Evolutionary conservation across 35 echinoderm and acorn worm species (phyloP).

Genomic region (Anneissia japonica): DNA sequence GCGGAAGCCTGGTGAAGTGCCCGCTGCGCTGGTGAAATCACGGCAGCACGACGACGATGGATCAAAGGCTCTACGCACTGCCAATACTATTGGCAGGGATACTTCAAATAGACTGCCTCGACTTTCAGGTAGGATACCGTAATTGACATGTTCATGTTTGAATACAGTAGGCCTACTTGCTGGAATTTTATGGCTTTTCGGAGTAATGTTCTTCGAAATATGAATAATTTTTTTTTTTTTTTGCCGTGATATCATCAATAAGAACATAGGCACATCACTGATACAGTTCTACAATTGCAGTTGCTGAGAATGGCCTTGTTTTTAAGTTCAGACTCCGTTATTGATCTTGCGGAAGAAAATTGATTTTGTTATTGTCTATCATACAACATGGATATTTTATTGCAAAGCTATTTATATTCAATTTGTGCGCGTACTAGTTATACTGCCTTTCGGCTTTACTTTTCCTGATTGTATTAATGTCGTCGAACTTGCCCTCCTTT

Average conservation of each 20-base stretch:
- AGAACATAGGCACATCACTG: no score
- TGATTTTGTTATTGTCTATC: neutral
- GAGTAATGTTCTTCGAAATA: no score
- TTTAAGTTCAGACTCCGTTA: neutral
- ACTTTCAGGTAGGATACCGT: neutral
- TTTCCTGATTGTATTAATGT: neutral
- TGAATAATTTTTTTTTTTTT: no score
- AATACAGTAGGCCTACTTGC: no score
- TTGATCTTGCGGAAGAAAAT: neutral
- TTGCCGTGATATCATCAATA: no score
- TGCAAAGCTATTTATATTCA: neutral
- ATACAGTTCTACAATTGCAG: neutral
- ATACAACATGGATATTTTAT: neutral
- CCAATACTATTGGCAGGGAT: neutral
- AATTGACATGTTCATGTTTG: no score
- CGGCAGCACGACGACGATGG: neutral
- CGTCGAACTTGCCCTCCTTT: neutral
- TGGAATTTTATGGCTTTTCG: no score
- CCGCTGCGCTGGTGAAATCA: neutral
- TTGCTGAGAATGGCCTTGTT: neutral
- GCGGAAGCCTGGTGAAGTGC: neutral
- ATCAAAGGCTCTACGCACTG: neutral
- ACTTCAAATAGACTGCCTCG: neutral
- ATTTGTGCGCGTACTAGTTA: neutral
- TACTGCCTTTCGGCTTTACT: neutral